Base-by-base conservation (phyloP, 2,113 vertebrate genomes). In the Salvelinus fontinalis region DNA sequence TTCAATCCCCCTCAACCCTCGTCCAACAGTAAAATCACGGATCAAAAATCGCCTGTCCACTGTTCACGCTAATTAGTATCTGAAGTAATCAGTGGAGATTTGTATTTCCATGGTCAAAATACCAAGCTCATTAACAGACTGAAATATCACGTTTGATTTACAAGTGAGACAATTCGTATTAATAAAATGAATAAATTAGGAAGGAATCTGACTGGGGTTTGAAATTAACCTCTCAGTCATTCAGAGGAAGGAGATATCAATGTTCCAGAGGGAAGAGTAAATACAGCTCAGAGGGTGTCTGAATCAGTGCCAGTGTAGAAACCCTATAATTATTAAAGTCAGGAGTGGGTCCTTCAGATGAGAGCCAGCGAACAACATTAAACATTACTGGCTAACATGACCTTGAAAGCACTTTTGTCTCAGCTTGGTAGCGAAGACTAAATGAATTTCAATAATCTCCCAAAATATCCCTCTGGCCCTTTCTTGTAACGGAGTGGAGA, bases 371-470 rank as follows among this genome's bases (percentile, higher is more conserved):
- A 16, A 74, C 48, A 44, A 70, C 69, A 62, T 84, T 72, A 75
- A 67, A 69, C 69, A 71, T 82, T 79, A 75, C 62, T 20, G 71
- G 70, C 64, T 66, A 31, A 67, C 34, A 16, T 83, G 77, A 86
- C 82, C 80, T 84, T 83, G 74, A 84, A 81, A 83, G 75, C 70
- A 72, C 80, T 79, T 81, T 76, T 69, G 48, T 79, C 77, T 73
- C 66, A 54, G 69, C 74, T 75, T 77, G 24, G 26, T 79, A 20
- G 44, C 26, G 69, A 20, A 54, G 44, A 75, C 39, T 1, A 81
- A 73, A 71, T 64, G 73, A 82, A 78, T 82, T 82, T 79, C 77
- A 82, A 83, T 83, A 76, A 81, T 60, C 67, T 85, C 51, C 18
- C 74, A 79, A 85, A 75, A 81, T 73, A 87, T 76, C 54, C 54